phyloP scores from a whole-genome alignment of 2,113 vertebrate genomes.

The Ceuthmochares aereus region DNA sequence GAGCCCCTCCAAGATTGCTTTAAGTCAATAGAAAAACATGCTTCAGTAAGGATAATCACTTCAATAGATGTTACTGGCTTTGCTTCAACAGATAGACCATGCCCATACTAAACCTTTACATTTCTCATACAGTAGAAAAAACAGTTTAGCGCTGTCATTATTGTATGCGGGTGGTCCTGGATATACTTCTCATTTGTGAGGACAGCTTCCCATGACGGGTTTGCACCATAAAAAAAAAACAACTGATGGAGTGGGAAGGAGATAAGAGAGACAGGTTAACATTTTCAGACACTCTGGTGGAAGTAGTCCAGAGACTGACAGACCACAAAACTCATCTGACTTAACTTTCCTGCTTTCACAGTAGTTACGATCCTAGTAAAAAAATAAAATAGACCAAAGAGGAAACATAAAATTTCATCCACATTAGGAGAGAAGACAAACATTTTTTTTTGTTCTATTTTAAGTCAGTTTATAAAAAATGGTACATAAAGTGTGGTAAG shows the following conservation, averaged over 20 bases:
- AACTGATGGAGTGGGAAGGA: not conserved
- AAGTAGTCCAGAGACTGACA: not conserved
- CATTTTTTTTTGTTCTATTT: not conserved
- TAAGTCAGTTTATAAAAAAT: not conserved
- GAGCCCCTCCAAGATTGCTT: not conserved
- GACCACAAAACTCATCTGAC: not conserved
- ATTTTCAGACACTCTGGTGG: not conserved
- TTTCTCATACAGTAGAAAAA: not conserved
- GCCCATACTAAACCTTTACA: fast-evolving
- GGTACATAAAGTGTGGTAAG: not conserved
- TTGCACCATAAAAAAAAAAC: not conserved
- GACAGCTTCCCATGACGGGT: not conserved
- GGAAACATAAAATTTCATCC: not conserved
- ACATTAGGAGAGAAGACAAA: not conserved
- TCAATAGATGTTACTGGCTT: not conserved
- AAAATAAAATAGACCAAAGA: not conserved
- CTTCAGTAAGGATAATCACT: not conserved
- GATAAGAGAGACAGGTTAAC: not conserved
- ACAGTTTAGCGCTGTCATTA: not conserved
- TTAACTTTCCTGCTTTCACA: not conserved
- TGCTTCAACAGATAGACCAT: not conserved
- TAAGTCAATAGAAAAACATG: not conserved
- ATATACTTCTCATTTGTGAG: not conserved
- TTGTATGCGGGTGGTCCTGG: not conserved
- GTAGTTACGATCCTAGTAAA: not conserved